Evolutionary conservation across 2,113 vertebrate genomes (phyloP), one percentile per base, ranked within the genome.

Genomic region (Laticauda colubrina): DNA sequence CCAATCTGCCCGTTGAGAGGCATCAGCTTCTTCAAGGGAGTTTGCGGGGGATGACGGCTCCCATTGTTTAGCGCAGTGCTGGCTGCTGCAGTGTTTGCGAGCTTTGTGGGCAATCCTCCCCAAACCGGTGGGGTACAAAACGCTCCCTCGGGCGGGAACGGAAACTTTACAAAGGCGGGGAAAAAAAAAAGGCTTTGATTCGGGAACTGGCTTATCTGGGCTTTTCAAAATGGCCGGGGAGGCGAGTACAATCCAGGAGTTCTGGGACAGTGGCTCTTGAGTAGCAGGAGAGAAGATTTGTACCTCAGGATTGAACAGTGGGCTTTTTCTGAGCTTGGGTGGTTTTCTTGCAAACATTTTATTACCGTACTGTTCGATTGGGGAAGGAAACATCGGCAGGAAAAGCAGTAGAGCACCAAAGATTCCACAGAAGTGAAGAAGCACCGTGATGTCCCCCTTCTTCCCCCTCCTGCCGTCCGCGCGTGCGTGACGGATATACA

Each of bases 41-140:
- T 2, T 2, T 3, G 8, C n/a, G 5, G 89, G 81, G 9, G 94
- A 91, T 0, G 90, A 94, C 90, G 94, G 85, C 92, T 94, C 90
- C 57, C 93, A 91, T 51, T 91, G 81, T 86, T 85, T 26, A 12
- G 34, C n/a, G 14, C 0, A 81, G 89, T 92, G 56, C 4, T 21
- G 29, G 93, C 21, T 85, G 54, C 54, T 86, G 75, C 24, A 91
- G 92, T 57, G 29, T 51, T 87, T 89, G 64, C 7, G 48, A 69
- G 2, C 51, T 23, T 54, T 88, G 12, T 0, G 12, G 88, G 87
- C 11, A 94, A 85, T 24, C 57, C 23, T 18, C 23, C 69, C 24
- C 75, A n/a, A 23, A 86, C 23, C 21, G 45, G 39, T 20, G 51
- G 43, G 11, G 24, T 23, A 57, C 54, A 12, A 14, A 15, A 34